phyloP scores from a whole-genome alignment of 2,797 vertebrate species.

The Capromys pilorides region DNA sequence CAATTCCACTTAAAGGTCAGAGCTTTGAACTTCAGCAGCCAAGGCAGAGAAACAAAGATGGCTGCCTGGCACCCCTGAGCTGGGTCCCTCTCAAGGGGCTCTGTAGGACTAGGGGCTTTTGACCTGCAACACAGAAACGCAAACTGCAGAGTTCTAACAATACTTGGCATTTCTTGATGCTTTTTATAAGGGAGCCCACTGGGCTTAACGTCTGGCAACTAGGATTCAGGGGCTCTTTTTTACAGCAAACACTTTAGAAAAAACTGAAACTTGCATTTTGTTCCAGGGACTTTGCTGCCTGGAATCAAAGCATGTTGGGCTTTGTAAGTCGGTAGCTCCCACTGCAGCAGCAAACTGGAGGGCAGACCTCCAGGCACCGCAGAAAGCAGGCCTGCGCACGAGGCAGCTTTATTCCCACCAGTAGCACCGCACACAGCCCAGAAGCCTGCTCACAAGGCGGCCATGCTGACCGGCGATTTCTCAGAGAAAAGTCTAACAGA shows the following conservation, averaged over 20 bases:
- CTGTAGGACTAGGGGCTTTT: not conserved
- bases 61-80: not conserved
- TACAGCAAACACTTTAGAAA: constrained; percentile 58
- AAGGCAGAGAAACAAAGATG: not conserved
- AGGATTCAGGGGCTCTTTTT: constrained; percentile 21
- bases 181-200: constrained; percentile 40
- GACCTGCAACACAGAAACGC: constrained; percentile 23
- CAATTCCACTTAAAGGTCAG: constrained; percentile 49
- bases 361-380: not conserved
- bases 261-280: constrained; percentile 45
- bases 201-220: constrained; percentile 53
- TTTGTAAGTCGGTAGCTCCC: constrained; percentile 32
- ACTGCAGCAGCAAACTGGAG: constrained; percentile 7
- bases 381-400: not conserved
- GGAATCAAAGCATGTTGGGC: constrained; percentile 42
- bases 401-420: not conserved
- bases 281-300: constrained; percentile 56
- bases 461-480: not conserved
- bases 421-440: not conserved
- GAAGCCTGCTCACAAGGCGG: not conserved
- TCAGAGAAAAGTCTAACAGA: not conserved
- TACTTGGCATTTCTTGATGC: constrained; percentile 54
- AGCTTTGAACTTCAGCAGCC: constrained; percentile 26
- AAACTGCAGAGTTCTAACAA: constrained; percentile 32
- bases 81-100: not conserved